A percentile compares a stretch with the other conserved stretches of the same genome.
Conservation (phyloP, 2,888 invertebrate genomes). For the Syritta pipiens region DNA sequence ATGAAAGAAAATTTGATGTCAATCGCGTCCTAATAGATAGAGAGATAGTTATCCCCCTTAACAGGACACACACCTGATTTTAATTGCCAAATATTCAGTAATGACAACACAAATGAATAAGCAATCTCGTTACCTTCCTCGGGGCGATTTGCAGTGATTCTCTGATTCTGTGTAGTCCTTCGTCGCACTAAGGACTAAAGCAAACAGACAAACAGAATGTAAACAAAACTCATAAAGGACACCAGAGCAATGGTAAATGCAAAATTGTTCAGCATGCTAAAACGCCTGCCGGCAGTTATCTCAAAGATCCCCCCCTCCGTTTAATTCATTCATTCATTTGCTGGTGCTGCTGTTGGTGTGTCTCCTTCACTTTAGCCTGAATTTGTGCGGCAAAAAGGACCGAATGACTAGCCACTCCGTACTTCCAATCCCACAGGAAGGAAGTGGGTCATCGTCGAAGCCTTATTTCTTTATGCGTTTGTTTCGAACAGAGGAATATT, state of each 20-base stretch:
- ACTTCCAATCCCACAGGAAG: no score
- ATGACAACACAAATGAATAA: slow-evolving; percentile 13
- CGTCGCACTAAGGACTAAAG: slow-evolving; percentile 12
- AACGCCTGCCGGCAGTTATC: slow-evolving; percentile 35
- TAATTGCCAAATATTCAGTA: slow-evolving; percentile 2
- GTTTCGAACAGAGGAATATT: not conserved
- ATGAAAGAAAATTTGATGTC: no score
- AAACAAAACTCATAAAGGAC: slow-evolving; percentile 30
- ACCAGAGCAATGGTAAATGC: not conserved
- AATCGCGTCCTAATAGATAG: no score
- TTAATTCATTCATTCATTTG: slow-evolving; percentile 36
- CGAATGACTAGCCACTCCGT: slow-evolving; percentile 16
- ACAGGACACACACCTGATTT: not conserved
- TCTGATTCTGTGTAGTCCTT: no score
- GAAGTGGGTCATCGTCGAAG: slow-evolving; percentile 39
- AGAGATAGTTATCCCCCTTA: no score
- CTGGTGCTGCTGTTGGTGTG: no score
- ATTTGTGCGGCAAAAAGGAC: slow-evolving; percentile 35
- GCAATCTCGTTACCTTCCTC: slow-evolving; percentile 19
- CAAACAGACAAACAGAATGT: slow-evolving; percentile 25
- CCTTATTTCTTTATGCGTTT: slow-evolving; percentile 9
- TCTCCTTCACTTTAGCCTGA: slow-evolving; percentile 6
- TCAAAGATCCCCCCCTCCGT: slow-evolving; percentile 16
- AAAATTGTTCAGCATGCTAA: slow-evolving; percentile 27
- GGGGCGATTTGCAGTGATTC: slow-evolving; percentile 38